These are phyloP conservation scores for Agonum fuliginosum DNA, from an alignment of 2,888 invertebrate species.

Conservation along the genomic window DNA sequence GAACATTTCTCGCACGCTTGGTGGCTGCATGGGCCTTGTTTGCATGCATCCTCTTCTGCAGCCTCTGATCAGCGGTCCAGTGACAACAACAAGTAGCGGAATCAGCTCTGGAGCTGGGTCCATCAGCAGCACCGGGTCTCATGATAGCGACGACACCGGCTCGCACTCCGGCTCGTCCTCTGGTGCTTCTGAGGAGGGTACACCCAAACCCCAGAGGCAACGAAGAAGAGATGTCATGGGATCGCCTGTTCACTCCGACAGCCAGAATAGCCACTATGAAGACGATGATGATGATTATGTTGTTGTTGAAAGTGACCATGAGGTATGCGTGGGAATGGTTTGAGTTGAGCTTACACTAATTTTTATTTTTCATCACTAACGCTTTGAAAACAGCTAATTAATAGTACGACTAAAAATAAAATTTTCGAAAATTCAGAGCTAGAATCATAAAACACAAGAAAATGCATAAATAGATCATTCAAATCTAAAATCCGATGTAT, in stretches of 20 bases:
- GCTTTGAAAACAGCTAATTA: no score
- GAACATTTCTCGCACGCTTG: constrained; percentile 2
- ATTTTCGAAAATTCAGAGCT: no score
- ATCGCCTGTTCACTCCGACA: constrained; percentile 30
- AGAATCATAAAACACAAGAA: no score
- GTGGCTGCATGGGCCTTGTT: constrained; percentile 40
- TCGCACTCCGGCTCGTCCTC: background rate
- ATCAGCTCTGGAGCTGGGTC: background rate
- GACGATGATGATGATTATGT: constrained; percentile 66
- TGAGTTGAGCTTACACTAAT: background rate
- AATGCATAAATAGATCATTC: no score
- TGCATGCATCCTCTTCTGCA: constrained; percentile 9
- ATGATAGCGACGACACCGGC: constrained; percentile 4
- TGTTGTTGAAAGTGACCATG: constrained; percentile 67
- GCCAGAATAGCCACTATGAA: constrained; percentile 46
- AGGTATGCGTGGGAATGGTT: constrained; percentile 66
- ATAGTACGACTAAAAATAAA: no score
- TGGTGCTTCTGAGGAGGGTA: constrained; percentile 33
- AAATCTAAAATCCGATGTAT: no score
- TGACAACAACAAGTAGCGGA: background rate
- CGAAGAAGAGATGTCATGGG: constrained; percentile 27
- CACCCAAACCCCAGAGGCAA: background rate
- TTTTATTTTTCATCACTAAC: no score
- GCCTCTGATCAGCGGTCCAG: background rate
- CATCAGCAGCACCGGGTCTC: constrained; percentile 1